Base-by-base conservation (phyloP, 1,140 invertebrate species). In the Drosophila santomea region DNA sequence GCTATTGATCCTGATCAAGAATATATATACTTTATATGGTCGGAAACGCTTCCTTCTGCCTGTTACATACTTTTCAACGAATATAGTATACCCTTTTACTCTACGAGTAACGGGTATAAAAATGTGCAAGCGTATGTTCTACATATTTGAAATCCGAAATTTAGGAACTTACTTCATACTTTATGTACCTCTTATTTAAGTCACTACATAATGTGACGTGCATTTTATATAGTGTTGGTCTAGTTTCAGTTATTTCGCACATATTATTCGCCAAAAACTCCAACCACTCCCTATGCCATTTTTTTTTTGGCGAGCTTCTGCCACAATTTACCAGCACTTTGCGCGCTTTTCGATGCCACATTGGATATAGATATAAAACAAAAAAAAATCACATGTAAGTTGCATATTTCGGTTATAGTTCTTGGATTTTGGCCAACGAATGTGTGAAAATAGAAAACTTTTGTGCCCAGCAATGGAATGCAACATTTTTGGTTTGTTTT, bases 391-490 rank as follows among this genome's bases (percentile, higher is more conserved):
- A 68, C 50, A 68, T 56, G 66, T 73, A 71, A 62, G 74, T 78
- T 66, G 64, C 63, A 57, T 82, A 61, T 82, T 80, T 71, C 71
- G 59, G 72, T 78, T 83, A 86, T 86, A 88, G 75, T 88, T 88
- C 83, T 88, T 88, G 84, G 83, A 88, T 89, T 83, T 83, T 82
- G 75, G 83, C 83, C 83, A 88, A 88, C 75, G 59, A 83, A 81
- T 88, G 83, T 83, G 83, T 79, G 78, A 88, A 88, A 80, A 88
- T 74, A 88, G 74, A 88, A 86, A 72, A 72, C 36, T 74, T 82
- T 71, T 58, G 20, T 62, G 72, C 80, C 72, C 72, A 58, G 75
- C 61, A 67, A 82, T 77, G 83, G 83, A 83, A 88, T 86, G 82
- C 74, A 84, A 54, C 74, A 80, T 85, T 73, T 83, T 78, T 55